These are phyloP conservation scores for Ridgeia piscesae DNA, from an alignment of 1,140 invertebrate genomes.

Conservation along the genomic window DNA sequence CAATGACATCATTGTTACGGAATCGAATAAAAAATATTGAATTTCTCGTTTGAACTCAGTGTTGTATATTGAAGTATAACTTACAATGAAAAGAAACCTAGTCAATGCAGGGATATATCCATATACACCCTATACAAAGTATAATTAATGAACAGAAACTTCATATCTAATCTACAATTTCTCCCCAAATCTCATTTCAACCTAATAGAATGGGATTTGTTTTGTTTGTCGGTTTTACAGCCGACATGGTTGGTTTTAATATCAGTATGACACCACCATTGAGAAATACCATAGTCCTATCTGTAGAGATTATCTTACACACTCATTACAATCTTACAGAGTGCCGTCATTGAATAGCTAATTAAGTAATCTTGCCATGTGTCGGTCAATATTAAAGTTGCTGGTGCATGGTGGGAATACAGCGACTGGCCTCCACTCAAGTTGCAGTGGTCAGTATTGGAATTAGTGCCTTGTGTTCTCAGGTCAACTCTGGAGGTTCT, in stretches of 20 bases:
- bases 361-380: not conserved
- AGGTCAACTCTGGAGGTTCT: not conserved
- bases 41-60: no score
- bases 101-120: no score
- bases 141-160: not conserved
- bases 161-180: not conserved
- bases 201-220: not conserved
- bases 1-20: no score
- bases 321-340: not conserved
- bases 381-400: not conserved
- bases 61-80: not conserved
- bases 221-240: not conserved
- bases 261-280: not conserved
- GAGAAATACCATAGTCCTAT: not conserved
- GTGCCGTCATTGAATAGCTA: not conserved
- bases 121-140: no score
- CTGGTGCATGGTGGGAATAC: no score
- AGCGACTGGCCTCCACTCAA: not conserved
- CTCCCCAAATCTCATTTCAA: not conserved
- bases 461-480: not conserved
- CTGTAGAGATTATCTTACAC: not conserved
- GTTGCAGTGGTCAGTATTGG: not conserved
- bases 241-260: not conserved
- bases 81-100: not conserved
- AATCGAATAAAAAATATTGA: no score